These are phyloP conservation scores for Trinectes maculatus DNA, from an alignment of 2,113 vertebrate species.

Conservation along the genomic window DNA sequence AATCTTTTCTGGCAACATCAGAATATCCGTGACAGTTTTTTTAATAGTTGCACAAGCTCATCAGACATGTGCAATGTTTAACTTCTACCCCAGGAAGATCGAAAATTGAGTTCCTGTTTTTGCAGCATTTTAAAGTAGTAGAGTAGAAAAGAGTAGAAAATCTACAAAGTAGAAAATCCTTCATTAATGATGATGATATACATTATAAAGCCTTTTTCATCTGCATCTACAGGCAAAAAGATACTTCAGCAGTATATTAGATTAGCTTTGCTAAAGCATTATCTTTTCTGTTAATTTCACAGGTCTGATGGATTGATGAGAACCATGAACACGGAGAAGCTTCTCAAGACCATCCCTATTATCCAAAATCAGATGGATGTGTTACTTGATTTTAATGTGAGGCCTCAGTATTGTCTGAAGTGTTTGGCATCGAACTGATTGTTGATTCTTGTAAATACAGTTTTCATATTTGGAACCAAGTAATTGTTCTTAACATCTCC, in stretches of 20 bases:
- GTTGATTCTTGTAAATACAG: not conserved
- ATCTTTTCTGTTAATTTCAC: not conserved
- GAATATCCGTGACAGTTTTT: too few species aligned
- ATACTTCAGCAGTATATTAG: not conserved
- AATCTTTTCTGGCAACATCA: too few species aligned
- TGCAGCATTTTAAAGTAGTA: not conserved
- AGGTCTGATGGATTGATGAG: conserved; percentile 96
- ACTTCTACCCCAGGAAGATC: accelerated
- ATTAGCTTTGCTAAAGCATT: not conserved
- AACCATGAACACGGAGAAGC: conserved; percentile 95
- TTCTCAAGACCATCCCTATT: conserved; percentile 93
- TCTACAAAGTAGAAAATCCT: too few species aligned
- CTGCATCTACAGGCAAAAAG: not conserved
- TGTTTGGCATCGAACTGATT: too few species aligned
- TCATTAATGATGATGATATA: not conserved
- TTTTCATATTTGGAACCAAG: not conserved
- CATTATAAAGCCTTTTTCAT: too few species aligned
- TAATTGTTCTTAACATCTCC: not conserved
- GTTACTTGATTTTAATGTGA: conserved; percentile 94
- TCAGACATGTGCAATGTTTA: not conserved
- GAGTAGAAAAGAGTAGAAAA: too few species aligned
- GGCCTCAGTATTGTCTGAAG: conserved; percentile 38
- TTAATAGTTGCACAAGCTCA: not conserved
- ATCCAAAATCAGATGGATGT: conserved; percentile 95
- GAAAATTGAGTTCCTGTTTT: conserved; percentile 1